Evolutionary conservation across 1,140 invertebrate genomes (phyloP).

Genomic region (Bombus huntii): DNA sequence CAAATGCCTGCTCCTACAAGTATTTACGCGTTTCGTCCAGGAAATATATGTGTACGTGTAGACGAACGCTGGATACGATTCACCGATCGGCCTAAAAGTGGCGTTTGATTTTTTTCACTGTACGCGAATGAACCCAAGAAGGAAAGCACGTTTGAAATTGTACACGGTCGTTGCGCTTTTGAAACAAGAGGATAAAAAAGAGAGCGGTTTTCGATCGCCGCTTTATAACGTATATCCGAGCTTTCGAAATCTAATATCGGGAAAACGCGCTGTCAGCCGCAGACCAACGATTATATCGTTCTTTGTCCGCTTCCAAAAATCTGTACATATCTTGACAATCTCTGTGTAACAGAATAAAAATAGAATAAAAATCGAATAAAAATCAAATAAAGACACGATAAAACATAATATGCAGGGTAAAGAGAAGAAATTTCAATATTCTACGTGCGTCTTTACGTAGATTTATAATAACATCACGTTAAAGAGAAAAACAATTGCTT

Average conservation of each 20-base stretch:
- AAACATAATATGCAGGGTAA: too few species aligned
- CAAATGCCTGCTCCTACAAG: not conserved
- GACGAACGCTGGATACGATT: not conserved
- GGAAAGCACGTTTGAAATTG: not conserved
- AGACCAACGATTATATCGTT: not conserved
- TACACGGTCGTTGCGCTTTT: not conserved
- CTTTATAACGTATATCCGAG: not conserved
- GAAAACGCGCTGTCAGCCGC: not conserved
- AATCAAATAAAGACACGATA: too few species aligned
- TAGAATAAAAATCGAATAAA: not conserved
- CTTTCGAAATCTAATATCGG: not conserved
- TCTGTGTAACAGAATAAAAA: not conserved
- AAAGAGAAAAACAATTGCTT: not conserved
- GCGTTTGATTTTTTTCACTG: not conserved
- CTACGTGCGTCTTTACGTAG: too few species aligned
- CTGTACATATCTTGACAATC: not conserved
- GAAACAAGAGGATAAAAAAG: not conserved
- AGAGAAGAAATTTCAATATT: not conserved
- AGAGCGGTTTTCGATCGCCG: not conserved
- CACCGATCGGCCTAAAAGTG: not conserved
- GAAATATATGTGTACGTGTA: not conserved
- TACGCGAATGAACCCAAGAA: not conserved
- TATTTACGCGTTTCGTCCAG: not conserved
- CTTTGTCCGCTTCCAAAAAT: not conserved
- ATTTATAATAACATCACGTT: not conserved